Conservation (phyloP, 2,797 vertebrate genomes). For the Amblyraja radiata region DNA sequence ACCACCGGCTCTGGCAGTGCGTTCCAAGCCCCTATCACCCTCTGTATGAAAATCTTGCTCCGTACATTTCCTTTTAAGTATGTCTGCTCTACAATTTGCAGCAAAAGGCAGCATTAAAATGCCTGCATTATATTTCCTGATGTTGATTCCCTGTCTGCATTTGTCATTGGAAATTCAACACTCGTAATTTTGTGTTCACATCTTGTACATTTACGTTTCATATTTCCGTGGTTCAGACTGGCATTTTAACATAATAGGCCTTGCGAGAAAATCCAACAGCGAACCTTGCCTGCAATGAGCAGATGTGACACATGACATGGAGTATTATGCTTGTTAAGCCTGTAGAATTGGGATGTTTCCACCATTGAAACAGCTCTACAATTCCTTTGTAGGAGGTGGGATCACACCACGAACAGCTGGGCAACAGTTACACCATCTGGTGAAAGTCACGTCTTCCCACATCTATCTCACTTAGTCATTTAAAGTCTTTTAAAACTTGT, state of each 20-base stretch:
- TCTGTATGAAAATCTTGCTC: no score
- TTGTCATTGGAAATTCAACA: not conserved
- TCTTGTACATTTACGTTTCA: not conserved
- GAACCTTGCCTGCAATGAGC: not conserved
- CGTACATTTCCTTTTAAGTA: no score
- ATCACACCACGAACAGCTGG: not conserved
- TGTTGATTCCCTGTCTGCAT: not conserved
- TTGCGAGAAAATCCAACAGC: not conserved
- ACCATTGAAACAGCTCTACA: not conserved
- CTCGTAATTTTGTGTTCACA: not conserved
- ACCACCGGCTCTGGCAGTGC: no score
- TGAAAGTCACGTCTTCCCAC: not conserved
- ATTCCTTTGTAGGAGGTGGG: not conserved
- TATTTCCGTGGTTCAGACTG: not conserved
- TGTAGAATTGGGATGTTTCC: not conserved
- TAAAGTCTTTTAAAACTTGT: not conserved
- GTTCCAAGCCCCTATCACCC: no score
- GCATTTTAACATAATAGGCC: not conserved
- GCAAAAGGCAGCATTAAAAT: not conserved
- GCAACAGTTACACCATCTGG: not conserved
- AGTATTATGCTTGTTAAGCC: not conserved
- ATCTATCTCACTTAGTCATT: not conserved
- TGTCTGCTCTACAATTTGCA: no score
- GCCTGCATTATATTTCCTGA: not conserved
- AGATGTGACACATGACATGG: not conserved